Conservation (phyloP, 2,888 invertebrate genomes). For the Marasmarcha lunaedactyla region DNA sequence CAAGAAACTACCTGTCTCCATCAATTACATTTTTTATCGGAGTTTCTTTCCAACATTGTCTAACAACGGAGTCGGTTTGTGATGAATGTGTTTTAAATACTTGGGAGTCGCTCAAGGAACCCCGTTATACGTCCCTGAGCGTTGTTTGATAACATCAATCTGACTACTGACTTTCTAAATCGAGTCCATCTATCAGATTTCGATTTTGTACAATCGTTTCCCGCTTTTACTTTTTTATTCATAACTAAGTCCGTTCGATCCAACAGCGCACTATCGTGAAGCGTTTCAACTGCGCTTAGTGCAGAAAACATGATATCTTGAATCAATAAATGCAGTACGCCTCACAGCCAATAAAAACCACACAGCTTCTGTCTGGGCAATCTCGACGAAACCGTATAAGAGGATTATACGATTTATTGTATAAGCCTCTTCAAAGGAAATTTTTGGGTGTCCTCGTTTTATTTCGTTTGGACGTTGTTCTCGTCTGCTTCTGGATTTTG, state of each 20-base stretch:
- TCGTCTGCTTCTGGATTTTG: constrained; percentile 24
- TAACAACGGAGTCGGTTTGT: constrained; percentile 39
- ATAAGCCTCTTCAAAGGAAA: constrained; percentile 56
- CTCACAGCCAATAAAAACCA: constrained; percentile 17
- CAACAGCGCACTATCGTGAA: neutral
- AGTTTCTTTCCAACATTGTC: constrained; percentile 39
- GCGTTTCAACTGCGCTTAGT: neutral
- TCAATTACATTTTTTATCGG: constrained; percentile 59
- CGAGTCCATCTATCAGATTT: neutral
- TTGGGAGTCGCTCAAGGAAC: constrained; percentile 17
- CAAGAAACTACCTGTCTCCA: constrained; percentile 46
- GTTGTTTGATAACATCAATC: neutral
- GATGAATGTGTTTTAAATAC: constrained; percentile 57
- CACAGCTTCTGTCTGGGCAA: constrained; percentile 28
- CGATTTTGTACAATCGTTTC: neutral
- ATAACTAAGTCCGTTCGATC: neutral
- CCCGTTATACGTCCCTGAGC: neutral
- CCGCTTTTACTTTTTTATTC: neutral
- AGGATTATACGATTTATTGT: constrained; percentile 65
- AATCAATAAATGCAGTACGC: neutral
- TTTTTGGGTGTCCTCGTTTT: constrained; percentile 53
- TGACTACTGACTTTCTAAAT: neutral
- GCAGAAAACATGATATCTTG: neutral
- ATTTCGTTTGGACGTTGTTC: constrained; percentile 47
- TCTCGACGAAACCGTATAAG: constrained; percentile 64